Percentiles rank a stretch among this genome's conserved stretches.
These are phyloP conservation scores for Papilio machaon DNA, from an alignment of 1,140 invertebrate species.

Conservation along the genomic window DNA sequence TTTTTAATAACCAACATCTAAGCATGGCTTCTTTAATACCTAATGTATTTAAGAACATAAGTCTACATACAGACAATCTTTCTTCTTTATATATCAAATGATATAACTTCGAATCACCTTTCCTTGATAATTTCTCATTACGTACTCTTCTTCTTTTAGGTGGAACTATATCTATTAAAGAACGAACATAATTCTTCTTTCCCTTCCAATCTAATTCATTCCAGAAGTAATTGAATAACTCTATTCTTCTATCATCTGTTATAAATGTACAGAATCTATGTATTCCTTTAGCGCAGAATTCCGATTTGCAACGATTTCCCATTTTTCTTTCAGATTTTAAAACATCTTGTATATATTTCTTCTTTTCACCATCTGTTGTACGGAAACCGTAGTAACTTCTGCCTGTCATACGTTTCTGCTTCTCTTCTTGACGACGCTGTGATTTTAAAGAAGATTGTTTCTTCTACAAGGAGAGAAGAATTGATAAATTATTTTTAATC, in stretches of 20 bases:
- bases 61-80: slow-evolving; percentile 52
- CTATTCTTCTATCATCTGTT: slow-evolving; percentile 44
- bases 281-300: slow-evolving; percentile 50
- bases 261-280: slow-evolving; percentile 49
- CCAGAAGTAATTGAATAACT: slow-evolving; percentile 62
- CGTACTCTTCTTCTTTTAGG: slow-evolving; percentile 49
- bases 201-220: slow-evolving; percentile 60
- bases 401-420: slow-evolving; percentile 61
- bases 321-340: slow-evolving; percentile 57
- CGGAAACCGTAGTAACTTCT: slow-evolving; percentile 60
- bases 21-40: slow-evolving; percentile 65
- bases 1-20: slow-evolving; percentile 51
- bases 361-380: slow-evolving; percentile 40
- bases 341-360: slow-evolving; percentile 60
- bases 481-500: too few relatives aligned
- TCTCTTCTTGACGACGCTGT: slow-evolving; percentile 52
- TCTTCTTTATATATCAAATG: slow-evolving; percentile 49
- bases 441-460: slow-evolving; percentile 49
- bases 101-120: slow-evolving; percentile 56
- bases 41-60: slow-evolving; percentile 63
- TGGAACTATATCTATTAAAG: slow-evolving; percentile 54
- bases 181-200: slow-evolving; percentile 56
- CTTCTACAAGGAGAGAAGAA: slow-evolving; percentile 46
- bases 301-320: slow-evolving; percentile 52
- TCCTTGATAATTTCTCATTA: slow-evolving; percentile 49